These are phyloP conservation scores for Helostoma temminkii DNA, from an alignment of 2,797 vertebrate genomes.

Conservation along the genomic window DNA sequence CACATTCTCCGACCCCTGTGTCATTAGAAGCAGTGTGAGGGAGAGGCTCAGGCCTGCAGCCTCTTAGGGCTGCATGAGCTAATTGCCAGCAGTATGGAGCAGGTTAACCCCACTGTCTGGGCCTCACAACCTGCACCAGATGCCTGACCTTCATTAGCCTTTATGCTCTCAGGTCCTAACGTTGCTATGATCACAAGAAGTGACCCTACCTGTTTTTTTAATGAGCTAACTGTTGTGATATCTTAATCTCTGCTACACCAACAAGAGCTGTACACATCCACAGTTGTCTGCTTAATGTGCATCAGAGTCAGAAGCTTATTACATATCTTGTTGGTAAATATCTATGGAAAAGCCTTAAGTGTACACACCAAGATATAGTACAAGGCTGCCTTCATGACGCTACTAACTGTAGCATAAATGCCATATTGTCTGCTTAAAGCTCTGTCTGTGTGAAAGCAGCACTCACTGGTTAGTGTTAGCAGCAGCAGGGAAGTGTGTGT, in stretches of 20 bases:
- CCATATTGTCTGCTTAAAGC: slow-evolving; percentile 46
- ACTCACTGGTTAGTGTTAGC: slow-evolving; percentile 39
- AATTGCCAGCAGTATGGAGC: slow-evolving; percentile 56
- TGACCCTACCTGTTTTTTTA: slow-evolving; percentile 51
- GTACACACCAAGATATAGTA: slow-evolving; percentile 19
- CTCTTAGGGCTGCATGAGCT: slow-evolving; percentile 40
- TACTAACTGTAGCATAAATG: slow-evolving; percentile 34
- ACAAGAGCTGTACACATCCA: slow-evolving; percentile 25
- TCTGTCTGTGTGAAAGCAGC: slow-evolving; percentile 33
- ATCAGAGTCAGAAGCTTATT: slow-evolving; percentile 25
- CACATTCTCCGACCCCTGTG: slow-evolving; percentile 49
- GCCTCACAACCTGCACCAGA: slow-evolving; percentile 52
- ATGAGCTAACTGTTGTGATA: slow-evolving; percentile 56
- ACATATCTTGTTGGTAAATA: slow-evolving; percentile 33
- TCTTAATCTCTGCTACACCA: slow-evolving; percentile 5
- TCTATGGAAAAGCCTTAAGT: slow-evolving; percentile 6
- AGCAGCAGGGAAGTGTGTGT: slow-evolving; percentile 40
- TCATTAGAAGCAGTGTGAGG: slow-evolving; percentile 50
- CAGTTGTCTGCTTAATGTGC: slow-evolving; percentile 6
- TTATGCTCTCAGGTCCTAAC: slow-evolving; percentile 15
- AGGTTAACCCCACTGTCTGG: slow-evolving; percentile 61
- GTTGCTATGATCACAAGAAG: slow-evolving; percentile 7
- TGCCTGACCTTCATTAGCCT: slow-evolving; percentile 73
- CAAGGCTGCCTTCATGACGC: slow-evolving; percentile 42
- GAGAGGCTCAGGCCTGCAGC: slow-evolving; percentile 30